Base-by-base conservation (phyloP, 2,797 vertebrate species). In the Hypotaenidia philippensis region DNA sequence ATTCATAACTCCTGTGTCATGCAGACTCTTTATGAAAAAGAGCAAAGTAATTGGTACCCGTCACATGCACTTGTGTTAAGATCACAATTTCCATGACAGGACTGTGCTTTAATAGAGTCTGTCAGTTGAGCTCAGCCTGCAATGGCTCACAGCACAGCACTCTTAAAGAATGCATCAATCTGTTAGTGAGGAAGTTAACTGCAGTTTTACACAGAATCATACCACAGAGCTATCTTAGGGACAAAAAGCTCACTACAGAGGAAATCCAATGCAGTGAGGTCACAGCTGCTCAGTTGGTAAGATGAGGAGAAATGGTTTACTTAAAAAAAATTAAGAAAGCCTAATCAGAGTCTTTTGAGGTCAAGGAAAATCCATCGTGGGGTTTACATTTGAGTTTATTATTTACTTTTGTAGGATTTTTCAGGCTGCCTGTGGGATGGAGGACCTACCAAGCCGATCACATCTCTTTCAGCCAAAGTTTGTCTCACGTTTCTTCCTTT, bases 51-150 rank as follows among this genome's bases (percentile, higher is more conserved):
- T 77, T 95, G 90, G 72, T 85, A 64, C 74, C 90, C 18, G 25
- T 78, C 90, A 82, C 47, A 45, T 55, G 80, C 49, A 52, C 52
- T 89, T 88, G 78, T 78, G 94, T 88, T 96, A 83, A 89, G 84
- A 96, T 83, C 90, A 85, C 90, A 36, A 71, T 94, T 95, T 95
- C 89, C 88, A 45, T 44, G 87, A 90, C 89, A 81, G 93, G 64
- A 36, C 44, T 19, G 29, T 6, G 40, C 76, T 92, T 81, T 94
- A 87, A 94, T 69, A 86, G 83, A 79, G 90, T 91, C 89, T 96
- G 90, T 94, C 95, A 84, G 61, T 81, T 96, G 23, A 38, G 75
- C 61, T 92, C 91, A 79, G 89, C 60, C 75, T 18, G 15, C 83
- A 65, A 21, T 74, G 83, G 74, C 94, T 96, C 79, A 45, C 80